Conservation (phyloP, 1,140 invertebrate genomes). For the Sinonovacula constricta region DNA sequence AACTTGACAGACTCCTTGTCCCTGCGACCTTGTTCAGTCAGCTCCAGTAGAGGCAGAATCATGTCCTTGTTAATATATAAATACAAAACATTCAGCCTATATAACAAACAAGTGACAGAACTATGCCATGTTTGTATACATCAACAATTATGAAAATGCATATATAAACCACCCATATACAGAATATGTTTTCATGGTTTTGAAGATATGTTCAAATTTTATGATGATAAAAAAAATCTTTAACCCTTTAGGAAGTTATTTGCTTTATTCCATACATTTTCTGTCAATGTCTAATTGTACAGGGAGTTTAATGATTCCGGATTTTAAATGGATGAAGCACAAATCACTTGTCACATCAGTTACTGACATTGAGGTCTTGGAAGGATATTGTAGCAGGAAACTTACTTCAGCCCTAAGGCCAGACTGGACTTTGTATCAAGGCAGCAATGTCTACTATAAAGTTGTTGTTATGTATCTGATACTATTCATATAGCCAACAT, state of each 20-base stretch:
- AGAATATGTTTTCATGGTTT: neutral
- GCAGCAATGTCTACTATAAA: too few relatives aligned
- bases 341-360: neutral
- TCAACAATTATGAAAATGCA: neutral
- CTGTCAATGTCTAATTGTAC: too few relatives aligned
- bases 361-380: too few relatives aligned
- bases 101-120: neutral
- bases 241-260: too few relatives aligned
- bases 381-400: too few relatives aligned
- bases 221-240: neutral
- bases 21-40: constrained; percentile 9
- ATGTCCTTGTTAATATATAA: constrained; percentile 28
- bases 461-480: too few relatives aligned
- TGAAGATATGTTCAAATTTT: neutral
- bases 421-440: too few relatives aligned
- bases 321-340: neutral
- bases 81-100: neutral
- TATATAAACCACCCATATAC: neutral
- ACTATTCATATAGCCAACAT: too few relatives aligned
- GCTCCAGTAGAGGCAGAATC: constrained; percentile 20
- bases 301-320: neutral
- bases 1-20: neutral
- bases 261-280: too few relatives aligned
- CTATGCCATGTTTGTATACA: neutral
- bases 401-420: neutral